These are phyloP conservation scores for Cinclus cinclus DNA, from an alignment of 2,113 vertebrate species.

Conservation along the genomic window DNA sequence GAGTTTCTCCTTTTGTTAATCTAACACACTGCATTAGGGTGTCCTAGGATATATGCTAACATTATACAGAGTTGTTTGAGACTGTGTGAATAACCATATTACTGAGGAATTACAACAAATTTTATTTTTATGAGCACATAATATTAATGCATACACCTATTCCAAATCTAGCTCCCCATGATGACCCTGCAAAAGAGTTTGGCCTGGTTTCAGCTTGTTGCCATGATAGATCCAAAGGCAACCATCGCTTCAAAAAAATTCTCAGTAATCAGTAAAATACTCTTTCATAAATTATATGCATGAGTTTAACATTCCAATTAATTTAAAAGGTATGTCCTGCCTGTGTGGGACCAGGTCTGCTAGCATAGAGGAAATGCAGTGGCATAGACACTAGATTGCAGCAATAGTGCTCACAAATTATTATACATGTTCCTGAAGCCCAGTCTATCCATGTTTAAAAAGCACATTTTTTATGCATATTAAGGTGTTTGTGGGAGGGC, in stretches of 20 bases:
- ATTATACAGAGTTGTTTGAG: background rate
- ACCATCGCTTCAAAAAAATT: background rate
- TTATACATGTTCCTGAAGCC: accelerated
- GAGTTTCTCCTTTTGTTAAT: background rate
- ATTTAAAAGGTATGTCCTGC: conserved; percentile 14
- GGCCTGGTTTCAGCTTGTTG: background rate
- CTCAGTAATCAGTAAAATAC: background rate
- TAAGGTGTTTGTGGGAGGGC: background rate
- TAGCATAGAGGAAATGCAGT: background rate
- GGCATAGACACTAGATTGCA: background rate
- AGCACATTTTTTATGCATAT: background rate
- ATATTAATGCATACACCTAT: background rate
- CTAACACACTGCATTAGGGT: background rate
- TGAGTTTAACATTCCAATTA: background rate
- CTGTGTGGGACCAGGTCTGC: background rate
- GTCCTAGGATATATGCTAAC: background rate
- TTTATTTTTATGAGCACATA: background rate
- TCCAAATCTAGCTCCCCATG: background rate
- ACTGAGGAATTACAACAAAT: background rate
- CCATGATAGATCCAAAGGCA: background rate
- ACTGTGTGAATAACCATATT: background rate
- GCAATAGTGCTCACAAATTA: background rate
- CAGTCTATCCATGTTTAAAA: background rate
- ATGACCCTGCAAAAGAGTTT: background rate
- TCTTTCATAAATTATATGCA: background rate